Conservation (phyloP, 2,113 vertebrate genomes). For the Erinaceus europaeus region DNA sequence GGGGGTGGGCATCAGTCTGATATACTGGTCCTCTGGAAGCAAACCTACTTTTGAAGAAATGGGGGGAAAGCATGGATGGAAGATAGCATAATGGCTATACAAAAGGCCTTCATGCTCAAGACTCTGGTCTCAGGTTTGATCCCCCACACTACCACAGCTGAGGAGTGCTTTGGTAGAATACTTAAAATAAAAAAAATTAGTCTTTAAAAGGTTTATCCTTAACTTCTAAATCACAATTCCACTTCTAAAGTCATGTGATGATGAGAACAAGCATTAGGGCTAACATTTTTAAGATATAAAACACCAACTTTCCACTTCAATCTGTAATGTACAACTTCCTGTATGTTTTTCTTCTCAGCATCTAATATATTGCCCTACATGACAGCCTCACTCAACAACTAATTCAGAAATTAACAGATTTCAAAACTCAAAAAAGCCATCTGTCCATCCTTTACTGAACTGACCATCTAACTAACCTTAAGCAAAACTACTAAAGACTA, state of each 20-base stretch:
- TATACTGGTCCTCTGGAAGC: too few relatives aligned
- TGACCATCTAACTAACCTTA: not conserved
- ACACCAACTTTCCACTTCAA: too few relatives aligned
- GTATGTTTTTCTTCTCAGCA: too few relatives aligned
- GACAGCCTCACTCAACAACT: not conserved
- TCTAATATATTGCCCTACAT: not conserved
- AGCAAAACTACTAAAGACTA: not conserved
- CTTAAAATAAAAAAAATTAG: slow-evolving; percentile 16
- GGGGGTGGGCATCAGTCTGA: too few relatives aligned
- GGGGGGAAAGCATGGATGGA: too few relatives aligned
- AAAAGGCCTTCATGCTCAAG: too few relatives aligned
- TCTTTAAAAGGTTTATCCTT: not conserved
- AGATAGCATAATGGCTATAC: too few relatives aligned
- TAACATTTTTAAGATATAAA: not conserved
- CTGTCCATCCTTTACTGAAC: not conserved
- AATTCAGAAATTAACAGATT: not conserved
- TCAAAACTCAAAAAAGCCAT: not conserved
- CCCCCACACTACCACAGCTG: too few relatives aligned
- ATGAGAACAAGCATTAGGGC: not conserved
- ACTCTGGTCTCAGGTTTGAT: too few relatives aligned
- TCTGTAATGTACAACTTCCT: too few relatives aligned
- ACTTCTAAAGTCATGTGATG: not conserved
- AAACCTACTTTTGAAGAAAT: too few relatives aligned
- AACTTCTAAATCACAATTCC: not conserved
- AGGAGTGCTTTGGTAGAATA: too few relatives aligned